Conservation (phyloP, 2,113 vertebrate genomes). For the Xenopus laevis region DNA sequence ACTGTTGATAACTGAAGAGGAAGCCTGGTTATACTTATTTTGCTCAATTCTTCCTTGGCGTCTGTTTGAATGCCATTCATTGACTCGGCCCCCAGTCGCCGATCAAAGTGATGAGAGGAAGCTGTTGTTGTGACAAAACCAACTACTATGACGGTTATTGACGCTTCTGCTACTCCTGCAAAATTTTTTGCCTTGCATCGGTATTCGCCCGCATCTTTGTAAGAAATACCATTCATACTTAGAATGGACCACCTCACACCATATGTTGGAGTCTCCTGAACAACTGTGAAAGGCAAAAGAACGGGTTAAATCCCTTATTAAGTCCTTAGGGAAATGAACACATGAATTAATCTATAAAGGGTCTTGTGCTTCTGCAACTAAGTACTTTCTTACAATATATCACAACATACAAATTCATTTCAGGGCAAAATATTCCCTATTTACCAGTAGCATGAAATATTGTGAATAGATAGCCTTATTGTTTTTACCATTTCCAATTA, state of each 20-base stretch:
- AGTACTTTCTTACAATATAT: not conserved
- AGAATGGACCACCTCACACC: slow-evolving; percentile 93
- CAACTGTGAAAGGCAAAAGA: slow-evolving; percentile 65
- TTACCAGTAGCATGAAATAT: no score
- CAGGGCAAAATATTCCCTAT: no score
- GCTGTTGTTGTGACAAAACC: slow-evolving; percentile 65
- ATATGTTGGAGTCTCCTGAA: slow-evolving; percentile 88
- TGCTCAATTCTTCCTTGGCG: slow-evolving; percentile 37
- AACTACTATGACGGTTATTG: slow-evolving; percentile 76
- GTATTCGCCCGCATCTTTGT: slow-evolving; percentile 86
- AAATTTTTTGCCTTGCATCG: slow-evolving; percentile 89
- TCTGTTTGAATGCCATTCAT: slow-evolving; percentile 46
- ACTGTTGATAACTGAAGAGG: slow-evolving; percentile 36
- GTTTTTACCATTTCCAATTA: no score
- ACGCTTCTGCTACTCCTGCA: slow-evolving; percentile 79
- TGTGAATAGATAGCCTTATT: no score
- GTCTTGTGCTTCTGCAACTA: slow-evolving; percentile 2
- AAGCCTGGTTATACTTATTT: slow-evolving; percentile 20
- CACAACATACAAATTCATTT: slow-evolving; percentile 1
- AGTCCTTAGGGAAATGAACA: not conserved
- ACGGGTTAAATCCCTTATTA: not conserved
- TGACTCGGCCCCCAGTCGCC: slow-evolving; percentile 34
- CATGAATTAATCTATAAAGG: not conserved
- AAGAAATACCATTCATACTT: slow-evolving; percentile 79
- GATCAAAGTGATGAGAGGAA: slow-evolving; percentile 54